Evolutionary conservation across 2,113 vertebrate genomes (phyloP), one percentile per base, ranked within the genome.

Genomic region (Riparia riparia): DNA sequence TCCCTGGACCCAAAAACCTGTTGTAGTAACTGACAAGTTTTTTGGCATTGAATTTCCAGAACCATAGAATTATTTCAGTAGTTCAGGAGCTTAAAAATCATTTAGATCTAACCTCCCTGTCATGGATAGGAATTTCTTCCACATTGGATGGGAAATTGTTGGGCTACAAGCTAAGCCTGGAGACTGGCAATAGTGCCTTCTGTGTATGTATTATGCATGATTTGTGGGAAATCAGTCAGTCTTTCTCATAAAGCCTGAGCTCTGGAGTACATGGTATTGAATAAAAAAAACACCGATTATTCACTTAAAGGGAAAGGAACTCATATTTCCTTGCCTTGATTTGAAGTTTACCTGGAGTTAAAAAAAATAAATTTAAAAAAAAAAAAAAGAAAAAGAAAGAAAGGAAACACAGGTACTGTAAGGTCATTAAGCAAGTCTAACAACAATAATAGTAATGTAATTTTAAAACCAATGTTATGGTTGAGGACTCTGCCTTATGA

Each of bases 191-290:
- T 18, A 9, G 21, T 56, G 47, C 28, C 14, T 79, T 53, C 49
- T 54, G 41, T 49, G 31, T 47, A 31, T 82, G 14, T 54, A 61
- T 54, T 34, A 49, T 54, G 28, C 34, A 41, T 63, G 64, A 57
- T 80, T 68, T 68, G 32, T 60, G 54, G 22, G 37, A 41, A 50
- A 60, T 56, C 32, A 44, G 60, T 34, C 20, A 32, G 7, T 64
- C 32, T 76, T 83, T 76, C 25, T 64, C 19, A 60, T 68, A 72
- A 83, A 92, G 58, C 39, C 49, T 95, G 82, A 86, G 65, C 29
- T 76, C 60, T 56, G 42, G 14, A 61, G 16, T 44, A 58, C 12
- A 9, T 45, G 10, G 18, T 45, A n/a, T 39, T 53, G 32, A 21
- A 61, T 69, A 37, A 54, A 90, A 82, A 82, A 42, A 11, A 6